Percentiles rank a stretch among this genome's conserved stretches.
Conservation (phyloP, 2,888 invertebrate species). For the Brenthis daphne region DNA sequence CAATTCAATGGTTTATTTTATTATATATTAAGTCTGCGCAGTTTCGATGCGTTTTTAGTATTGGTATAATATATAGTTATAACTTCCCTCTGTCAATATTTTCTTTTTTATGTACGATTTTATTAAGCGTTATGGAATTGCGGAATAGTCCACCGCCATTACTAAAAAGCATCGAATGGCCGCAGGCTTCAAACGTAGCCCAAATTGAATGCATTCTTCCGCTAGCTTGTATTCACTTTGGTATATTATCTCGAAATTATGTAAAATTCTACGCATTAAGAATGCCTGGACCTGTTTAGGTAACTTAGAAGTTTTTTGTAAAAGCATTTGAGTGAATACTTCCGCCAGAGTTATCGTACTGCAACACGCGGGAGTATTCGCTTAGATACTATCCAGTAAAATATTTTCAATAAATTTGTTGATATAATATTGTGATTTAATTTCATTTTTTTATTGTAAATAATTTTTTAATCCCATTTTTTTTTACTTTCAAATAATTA, state of each 20-base stretch:
- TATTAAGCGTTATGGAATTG: neutral
- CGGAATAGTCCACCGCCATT: too few relatives aligned
- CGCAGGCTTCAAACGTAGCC: constrained; percentile 31
- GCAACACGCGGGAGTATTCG: constrained; percentile 51
- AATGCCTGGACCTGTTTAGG: constrained; percentile 65
- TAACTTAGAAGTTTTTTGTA: constrained; percentile 55
- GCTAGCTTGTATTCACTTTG: constrained; percentile 65
- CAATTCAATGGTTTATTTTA: constrained; percentile 47
- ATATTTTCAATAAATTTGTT: constrained; percentile 75
- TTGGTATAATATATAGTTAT: neutral
- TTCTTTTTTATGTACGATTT: neutral
- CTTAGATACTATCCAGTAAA: constrained; percentile 61
- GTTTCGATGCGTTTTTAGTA: constrained; percentile 1
- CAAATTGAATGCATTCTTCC: constrained; percentile 61
- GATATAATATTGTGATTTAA: constrained; percentile 47
- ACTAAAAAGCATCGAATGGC: constrained; percentile 21
- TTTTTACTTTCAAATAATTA: constrained; percentile 1
- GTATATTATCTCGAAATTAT: constrained; percentile 46
- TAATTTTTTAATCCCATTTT: neutral
- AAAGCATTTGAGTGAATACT: constrained; percentile 60
- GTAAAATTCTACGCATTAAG: constrained; percentile 64
- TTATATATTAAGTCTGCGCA: constrained; percentile 20
- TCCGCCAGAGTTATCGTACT: constrained; percentile 41
- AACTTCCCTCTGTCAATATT: too few relatives aligned
- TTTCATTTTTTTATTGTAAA: neutral